Evolutionary conservation across 1,140 invertebrate genomes (phyloP).

Genomic region (Matsumurasca onukii): DNA sequence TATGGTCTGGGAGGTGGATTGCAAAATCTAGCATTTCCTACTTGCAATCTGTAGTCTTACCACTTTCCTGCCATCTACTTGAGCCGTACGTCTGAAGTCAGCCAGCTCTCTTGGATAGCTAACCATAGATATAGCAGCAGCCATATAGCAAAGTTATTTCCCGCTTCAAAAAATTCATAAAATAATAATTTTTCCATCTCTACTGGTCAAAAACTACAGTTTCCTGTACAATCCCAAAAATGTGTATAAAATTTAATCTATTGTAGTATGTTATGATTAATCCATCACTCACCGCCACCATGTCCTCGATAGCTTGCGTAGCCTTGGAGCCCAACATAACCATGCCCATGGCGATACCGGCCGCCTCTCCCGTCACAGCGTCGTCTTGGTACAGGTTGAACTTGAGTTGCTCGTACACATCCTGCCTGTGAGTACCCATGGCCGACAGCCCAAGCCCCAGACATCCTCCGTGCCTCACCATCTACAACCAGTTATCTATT

Average conservation of each 20-base stretch:
- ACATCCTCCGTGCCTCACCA: slow-evolving; percentile 95
- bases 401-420: slow-evolving; percentile 95
- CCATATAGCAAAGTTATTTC: no score
- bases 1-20: no score
- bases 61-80: no score
- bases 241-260: not conserved
- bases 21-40: no score
- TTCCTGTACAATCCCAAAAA: not conserved
- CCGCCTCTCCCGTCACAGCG: slow-evolving; percentile 97
- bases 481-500: slow-evolving; percentile 51
- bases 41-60: no score
- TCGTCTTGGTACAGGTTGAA: slow-evolving; percentile 98
- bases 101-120: no score
- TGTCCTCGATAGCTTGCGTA: slow-evolving; percentile 87
- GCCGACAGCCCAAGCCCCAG: slow-evolving; percentile 95
- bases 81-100: no score
- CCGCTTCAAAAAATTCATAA: no score
- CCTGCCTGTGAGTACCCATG: slow-evolving; percentile 93
- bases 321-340: slow-evolving; percentile 96
- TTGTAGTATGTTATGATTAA: not conserved
- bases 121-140: no score
- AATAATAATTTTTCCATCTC: no score
- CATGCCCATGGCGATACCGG: slow-evolving; percentile 97
- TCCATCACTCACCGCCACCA: slow-evolving; percentile 73
- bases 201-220: no score